phyloP scores from a whole-genome alignment of 1,140 invertebrate genomes.

The Mizuhopecten yessoensis region DNA sequence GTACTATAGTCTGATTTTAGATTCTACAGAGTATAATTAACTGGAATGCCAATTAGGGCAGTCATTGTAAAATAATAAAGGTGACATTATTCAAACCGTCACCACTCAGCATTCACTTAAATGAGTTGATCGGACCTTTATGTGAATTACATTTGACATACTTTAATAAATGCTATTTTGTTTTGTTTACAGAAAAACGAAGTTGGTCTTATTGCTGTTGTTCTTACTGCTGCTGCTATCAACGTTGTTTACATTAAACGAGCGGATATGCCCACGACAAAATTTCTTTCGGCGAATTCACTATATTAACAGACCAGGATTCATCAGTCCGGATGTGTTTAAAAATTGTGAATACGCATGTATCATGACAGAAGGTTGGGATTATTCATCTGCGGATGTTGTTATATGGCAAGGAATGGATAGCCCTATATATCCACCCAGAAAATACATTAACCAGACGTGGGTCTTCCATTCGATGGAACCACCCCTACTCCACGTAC shows the following conservation, averaged over 20 bases:
- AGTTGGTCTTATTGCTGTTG: not conserved
- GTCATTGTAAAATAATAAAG: too few relatives aligned
- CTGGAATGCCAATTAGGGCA: too few relatives aligned
- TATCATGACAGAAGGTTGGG: not conserved
- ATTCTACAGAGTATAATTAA: too few relatives aligned
- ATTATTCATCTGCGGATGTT: not conserved
- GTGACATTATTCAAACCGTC: too few relatives aligned
- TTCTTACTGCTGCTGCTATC: not conserved
- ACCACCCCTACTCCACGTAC: not conserved
- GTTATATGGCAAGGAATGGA: not conserved
- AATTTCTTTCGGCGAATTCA: conserved; percentile 12
- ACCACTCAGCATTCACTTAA: too few relatives aligned
- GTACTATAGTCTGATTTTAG: too few relatives aligned
- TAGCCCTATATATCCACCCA: not conserved
- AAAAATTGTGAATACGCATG: conserved; percentile 9
- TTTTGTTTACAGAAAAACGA: not conserved
- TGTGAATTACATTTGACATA: too few relatives aligned
- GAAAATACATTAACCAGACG: not conserved
- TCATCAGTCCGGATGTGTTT: not conserved
- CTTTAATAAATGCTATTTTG: too few relatives aligned
- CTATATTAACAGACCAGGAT: not conserved
- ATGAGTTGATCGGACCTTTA: too few relatives aligned
- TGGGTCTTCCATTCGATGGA: conserved; percentile 2
- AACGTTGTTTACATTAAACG: not conserved
- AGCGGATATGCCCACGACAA: not conserved